These are phyloP conservation scores for Trichogramma dendrolimi DNA, from an alignment of 2,888 invertebrate species.

Conservation along the genomic window DNA sequence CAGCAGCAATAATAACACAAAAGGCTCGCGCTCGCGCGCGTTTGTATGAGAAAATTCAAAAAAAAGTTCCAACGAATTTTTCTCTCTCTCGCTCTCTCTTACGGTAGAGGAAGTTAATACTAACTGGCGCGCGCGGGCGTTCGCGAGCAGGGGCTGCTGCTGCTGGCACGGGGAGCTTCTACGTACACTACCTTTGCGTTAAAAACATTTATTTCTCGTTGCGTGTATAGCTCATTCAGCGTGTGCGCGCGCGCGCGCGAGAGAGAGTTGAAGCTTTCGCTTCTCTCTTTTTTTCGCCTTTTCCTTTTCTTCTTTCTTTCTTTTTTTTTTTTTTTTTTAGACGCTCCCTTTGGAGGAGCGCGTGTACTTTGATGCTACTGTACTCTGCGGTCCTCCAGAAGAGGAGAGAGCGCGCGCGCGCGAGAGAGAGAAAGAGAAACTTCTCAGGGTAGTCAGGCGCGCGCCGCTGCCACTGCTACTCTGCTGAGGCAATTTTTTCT, in stretches of 20 bases:
- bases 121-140: neutral
- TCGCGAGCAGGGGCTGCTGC: no score
- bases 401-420: neutral
- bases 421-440: neutral
- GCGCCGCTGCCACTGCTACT: no score
- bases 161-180: no score
- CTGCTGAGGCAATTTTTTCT: no score
- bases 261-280: no score
- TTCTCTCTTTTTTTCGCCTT: slow-evolving; percentile 8
- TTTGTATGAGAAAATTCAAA: no score
- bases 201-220: no score
- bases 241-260: no score
- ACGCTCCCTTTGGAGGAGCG: slow-evolving; percentile 13
- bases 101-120: slow-evolving; percentile 5
- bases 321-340: neutral
- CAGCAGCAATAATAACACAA: no score
- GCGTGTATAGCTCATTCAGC: no score
- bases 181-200: no score
- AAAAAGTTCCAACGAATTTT: neutral
- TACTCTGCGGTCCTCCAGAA: slow-evolving; percentile 8
- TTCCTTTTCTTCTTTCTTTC: slow-evolving; percentile 4
- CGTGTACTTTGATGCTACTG: slow-evolving; percentile 33
- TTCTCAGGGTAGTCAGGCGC: neutral
- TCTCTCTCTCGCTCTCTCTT: neutral
- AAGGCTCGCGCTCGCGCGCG: no score